phyloP scores from a whole-genome alignment of 2,113 vertebrate species.

The Notothenia coriiceps region DNA sequence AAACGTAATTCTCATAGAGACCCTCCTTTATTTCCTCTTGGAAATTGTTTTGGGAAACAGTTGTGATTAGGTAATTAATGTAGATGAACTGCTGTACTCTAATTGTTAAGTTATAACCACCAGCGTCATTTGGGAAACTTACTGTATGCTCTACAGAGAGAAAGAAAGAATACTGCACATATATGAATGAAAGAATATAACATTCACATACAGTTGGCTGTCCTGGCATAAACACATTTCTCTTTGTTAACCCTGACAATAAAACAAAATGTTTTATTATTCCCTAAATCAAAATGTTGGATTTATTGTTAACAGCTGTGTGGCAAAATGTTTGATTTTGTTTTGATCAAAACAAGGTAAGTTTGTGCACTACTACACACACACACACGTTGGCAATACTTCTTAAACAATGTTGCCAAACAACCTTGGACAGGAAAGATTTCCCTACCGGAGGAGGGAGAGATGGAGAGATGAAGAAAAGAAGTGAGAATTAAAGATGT shows the following conservation, averaged over 20 bases:
- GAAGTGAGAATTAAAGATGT: background rate
- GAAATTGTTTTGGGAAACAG: background rate
- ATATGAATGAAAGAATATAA: background rate
- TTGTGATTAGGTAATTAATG: background rate
- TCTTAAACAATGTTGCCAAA: slow-evolving; percentile 62
- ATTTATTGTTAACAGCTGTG: slow-evolving; percentile 43
- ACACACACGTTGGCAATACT: slow-evolving; percentile 11
- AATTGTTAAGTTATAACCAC: background rate
- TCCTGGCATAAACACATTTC: slow-evolving; percentile 6
- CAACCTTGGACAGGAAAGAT: slow-evolving; percentile 59
- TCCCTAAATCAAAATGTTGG: slow-evolving; percentile 13
- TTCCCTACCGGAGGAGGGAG: slow-evolving; percentile 48
- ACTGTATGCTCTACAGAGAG: background rate
- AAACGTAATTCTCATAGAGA: background rate
- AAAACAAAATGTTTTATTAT: slow-evolving; percentile 24
- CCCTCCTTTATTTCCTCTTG: background rate
- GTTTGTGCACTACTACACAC: slow-evolving; percentile 4
- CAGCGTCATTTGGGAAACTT: background rate
- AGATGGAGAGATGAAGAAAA: slow-evolving; percentile 1
- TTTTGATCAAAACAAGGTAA: slow-evolving; percentile 44
- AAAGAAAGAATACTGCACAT: background rate
- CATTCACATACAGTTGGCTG: background rate
- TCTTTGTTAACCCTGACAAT: slow-evolving; percentile 14
- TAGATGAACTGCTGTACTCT: background rate
- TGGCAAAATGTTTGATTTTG: slow-evolving; percentile 44